Base-by-base conservation (phyloP, 53 echinoderm and acorn worm genomes). In the Henricia sp. region DNA sequence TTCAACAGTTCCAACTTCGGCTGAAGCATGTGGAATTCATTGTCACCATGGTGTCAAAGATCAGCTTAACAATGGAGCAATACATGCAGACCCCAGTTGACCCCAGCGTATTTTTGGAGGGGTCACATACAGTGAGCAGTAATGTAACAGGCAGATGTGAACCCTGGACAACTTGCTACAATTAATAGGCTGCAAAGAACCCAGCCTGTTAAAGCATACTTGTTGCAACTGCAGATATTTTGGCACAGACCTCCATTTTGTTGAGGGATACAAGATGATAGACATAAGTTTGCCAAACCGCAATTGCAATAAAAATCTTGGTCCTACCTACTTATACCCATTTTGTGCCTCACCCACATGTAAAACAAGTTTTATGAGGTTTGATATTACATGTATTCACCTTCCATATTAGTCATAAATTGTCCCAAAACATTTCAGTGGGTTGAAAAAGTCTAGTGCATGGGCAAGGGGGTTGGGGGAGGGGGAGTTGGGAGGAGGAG, bases 61-160 rank as follows among this genome's bases (percentile, higher is more conserved):
- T 80, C 35, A 33, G 2, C 80, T 50, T 63, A 64, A 80, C 80
- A 80, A 80, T 80, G 80, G 64, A 64, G 50, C n/a, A 64, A 80
- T 64, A 80, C 63, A 80, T 24, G 80, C 46, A 63, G 80, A 80
- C 80, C 80, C 50, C 25, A 33, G 48, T 64, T 64, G 80, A 80
- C 64, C 80, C 63, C 32, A 63, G 26, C 6, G 64, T 38, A 64
- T 20, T 50, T 63, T 80, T 80, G 57, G 57, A 59, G 8, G 26
- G 57, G 74, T 55, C 74, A 23, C 20, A 0, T 12, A 40, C 46
- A 2, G 2, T 6, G 27, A 4, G 59, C 24, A 38, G 37, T 58
- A 25, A 76, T 76, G 76, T 59, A 76, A 59, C 76, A 58, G 26
- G 55, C 42, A 76, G 59, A 46, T 9, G 44, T 44, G n/a, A n/a